Evolutionary conservation across 1,140 invertebrate genomes (phyloP), one percentile per base, ranked within the genome.

Genomic region (Yoshiicerus persimilis): DNA sequence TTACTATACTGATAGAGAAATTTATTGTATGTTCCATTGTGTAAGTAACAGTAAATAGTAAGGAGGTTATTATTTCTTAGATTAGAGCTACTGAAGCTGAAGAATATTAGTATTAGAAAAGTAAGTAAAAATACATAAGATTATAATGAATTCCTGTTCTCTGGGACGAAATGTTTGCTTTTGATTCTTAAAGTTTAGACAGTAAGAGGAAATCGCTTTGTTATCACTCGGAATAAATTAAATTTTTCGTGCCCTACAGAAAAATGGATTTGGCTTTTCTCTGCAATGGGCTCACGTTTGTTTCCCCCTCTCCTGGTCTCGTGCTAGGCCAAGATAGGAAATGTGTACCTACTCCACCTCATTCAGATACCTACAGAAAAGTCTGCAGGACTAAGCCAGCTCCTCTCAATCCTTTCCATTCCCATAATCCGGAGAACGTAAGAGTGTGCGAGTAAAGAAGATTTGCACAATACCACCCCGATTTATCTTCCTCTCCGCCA

Each of bases 221-320:
- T 90, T 90, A 89, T 90, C 89, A 89, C 88, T 90, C 83, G 88
- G 84, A 90, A 90, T 90, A 90, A 90, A 90, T 90, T 90, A 90
- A 90, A 88, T 90, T 90, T 89, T 90, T 89, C 84, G 84, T 90
- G 87, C 89, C 89, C 89, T 89, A 85, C 84, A 90, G 88, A 90
- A 89, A 90, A 89, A 90, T 89, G 70, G 85, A 83, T 84, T 86
- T 84, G 47, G 66, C 66, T 75, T 56, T 84, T 32, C 86, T 62
- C 13, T 64, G 41, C 84, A 86, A 32, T 41, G 75, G 75, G 25
- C 86, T 83, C 86, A 87, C 86, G 86, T 87, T 87, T 64, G 87
- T 84, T 88, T 88, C 83, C 34, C 80, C 83, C 87, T 56, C 38
- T 88, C 47, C 62, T 62, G 10, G 34, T 41, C 66, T 56, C 86